phyloP scores from a whole-genome alignment of 37 sponge, comb jelly and placozoan species.

The Chondrosia reniformis region DNA sequence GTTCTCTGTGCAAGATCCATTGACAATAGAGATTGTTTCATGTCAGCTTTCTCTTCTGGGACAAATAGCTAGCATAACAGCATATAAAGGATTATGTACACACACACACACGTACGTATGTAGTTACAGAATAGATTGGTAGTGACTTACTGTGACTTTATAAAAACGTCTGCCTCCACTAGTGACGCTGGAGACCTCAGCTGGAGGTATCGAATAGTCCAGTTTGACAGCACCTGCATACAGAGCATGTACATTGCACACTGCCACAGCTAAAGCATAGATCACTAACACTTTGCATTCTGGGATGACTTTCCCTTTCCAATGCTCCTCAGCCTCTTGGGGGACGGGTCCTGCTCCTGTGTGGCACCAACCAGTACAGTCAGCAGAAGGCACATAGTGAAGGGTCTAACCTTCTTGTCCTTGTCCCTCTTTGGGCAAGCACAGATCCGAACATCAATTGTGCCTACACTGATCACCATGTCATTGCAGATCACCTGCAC shows the following conservation, averaged over 20 bases:
- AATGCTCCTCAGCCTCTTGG: background rate
- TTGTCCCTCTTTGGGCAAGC: constrained; percentile 24
- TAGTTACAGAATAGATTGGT: background rate
- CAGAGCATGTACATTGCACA: background rate
- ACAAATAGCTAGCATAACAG: background rate
- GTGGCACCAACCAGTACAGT: no score
- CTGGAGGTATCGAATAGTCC: background rate
- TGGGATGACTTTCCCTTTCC: background rate
- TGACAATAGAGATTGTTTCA: background rate
- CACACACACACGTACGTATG: background rate
- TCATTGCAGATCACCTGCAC: background rate
- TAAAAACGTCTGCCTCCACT: background rate
- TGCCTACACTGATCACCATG: background rate
- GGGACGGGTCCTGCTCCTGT: background rate
- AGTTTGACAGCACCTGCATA: background rate
- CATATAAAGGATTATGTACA: background rate
- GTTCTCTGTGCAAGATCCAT: background rate
- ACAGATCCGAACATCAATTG: background rate
- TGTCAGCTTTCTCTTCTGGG: background rate
- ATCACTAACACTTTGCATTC: background rate
- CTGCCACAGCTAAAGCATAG: background rate
- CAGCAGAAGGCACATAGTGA: background rate
- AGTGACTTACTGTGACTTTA: background rate
- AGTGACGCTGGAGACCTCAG: background rate
- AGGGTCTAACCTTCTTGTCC: background rate